These are phyloP conservation scores for Erythrolamprus reginae DNA, from an alignment of 2,113 vertebrate species.

Conservation along the genomic window DNA sequence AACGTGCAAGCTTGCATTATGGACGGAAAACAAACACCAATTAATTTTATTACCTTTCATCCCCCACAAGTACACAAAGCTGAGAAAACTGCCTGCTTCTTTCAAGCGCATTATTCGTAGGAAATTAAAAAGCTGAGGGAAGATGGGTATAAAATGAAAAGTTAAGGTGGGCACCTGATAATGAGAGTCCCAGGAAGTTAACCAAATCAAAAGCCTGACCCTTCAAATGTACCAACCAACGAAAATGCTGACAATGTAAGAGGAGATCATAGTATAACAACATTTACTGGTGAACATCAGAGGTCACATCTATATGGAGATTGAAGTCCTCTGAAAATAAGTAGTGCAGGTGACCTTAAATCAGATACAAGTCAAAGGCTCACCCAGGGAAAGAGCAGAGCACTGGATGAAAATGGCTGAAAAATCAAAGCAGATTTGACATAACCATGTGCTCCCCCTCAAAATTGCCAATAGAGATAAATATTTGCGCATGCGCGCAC, in stretches of 20 bases:
- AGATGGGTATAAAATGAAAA: not conserved
- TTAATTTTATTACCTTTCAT: not conserved
- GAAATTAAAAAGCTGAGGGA: not conserved
- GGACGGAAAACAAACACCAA: not conserved
- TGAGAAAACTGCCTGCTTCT: not conserved
- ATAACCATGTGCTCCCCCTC: slow-evolving; percentile 19
- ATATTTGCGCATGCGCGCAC: not conserved
- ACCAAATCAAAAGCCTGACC: slow-evolving; percentile 53
- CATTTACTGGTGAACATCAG: slow-evolving; percentile 46
- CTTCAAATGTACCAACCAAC: slow-evolving; percentile 26
- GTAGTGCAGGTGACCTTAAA: slow-evolving; percentile 57
- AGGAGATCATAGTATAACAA: slow-evolving; percentile 41
- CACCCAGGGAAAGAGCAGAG: slow-evolving; percentile 26
- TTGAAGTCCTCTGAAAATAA: slow-evolving; percentile 57
- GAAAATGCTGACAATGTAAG: slow-evolving; percentile 48
- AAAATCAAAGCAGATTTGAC: slow-evolving; percentile 60
- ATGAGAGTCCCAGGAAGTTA: slow-evolving; percentile 52
- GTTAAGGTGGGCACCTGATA: slow-evolving; percentile 40
- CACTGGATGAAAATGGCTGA: slow-evolving; percentile 37
- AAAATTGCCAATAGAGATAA: not conserved
- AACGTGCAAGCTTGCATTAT: not conserved
- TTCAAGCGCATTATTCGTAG: slow-evolving; percentile 1
- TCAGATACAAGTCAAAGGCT: slow-evolving; percentile 44
- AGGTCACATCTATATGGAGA: slow-evolving; percentile 60
- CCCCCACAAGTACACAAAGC: not conserved